Conservation (phyloP, 2,888 invertebrate species). For the Apamea monoglypha region DNA sequence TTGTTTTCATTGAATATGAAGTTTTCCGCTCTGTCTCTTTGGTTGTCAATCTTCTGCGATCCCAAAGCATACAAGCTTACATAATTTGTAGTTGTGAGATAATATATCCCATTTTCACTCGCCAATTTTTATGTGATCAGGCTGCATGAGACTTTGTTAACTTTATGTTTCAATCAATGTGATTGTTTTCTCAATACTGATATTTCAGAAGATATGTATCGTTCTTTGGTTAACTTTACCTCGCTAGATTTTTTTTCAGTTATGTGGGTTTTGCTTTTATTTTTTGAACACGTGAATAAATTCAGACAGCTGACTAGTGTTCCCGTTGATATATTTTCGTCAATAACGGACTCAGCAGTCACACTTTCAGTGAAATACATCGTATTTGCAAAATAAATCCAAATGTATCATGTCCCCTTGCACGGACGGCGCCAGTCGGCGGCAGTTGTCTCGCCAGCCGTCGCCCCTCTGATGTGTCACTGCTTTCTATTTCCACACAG, state of each 20-base stretch:
- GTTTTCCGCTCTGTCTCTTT: background rate
- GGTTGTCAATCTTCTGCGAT: background rate
- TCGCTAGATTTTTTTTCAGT: background rate
- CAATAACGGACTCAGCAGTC: slow-evolving; percentile 27
- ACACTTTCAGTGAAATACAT: slow-evolving; percentile 42
- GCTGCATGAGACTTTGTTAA: background rate
- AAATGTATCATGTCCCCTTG: slow-evolving; percentile 66
- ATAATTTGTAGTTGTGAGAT: background rate
- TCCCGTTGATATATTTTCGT: slow-evolving; percentile 26
- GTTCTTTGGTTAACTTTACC: background rate
- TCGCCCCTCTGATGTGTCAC: slow-evolving; percentile 81
- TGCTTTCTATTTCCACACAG: slow-evolving; percentile 84
- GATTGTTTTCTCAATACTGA: background rate
- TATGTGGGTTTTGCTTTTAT: background rate
- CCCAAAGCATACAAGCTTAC: background rate
- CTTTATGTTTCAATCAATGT: background rate
- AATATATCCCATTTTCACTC: background rate
- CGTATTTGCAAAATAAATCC: slow-evolving; percentile 63
- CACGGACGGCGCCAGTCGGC: slow-evolving; percentile 69
- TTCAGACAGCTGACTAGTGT: background rate
- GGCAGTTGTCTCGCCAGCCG: slow-evolving; percentile 73
- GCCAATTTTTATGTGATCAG: background rate
- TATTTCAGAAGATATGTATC: background rate
- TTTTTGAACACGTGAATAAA: background rate
- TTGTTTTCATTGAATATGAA: background rate